Base-by-base conservation (phyloP, 2,113 vertebrate species). In the Leptocoma aspasia region DNA sequence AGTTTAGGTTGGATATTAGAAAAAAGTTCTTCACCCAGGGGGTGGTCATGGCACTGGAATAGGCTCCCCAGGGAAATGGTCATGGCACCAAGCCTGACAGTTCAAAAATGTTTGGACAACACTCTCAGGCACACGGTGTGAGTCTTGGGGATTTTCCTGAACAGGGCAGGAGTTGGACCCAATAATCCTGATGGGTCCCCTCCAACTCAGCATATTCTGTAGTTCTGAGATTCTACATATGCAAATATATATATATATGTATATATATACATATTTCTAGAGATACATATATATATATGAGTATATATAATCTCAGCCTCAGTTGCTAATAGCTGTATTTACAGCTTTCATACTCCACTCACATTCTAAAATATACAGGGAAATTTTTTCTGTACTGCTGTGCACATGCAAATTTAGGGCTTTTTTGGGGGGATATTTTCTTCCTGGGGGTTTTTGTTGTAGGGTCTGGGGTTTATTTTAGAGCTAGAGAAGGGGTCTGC, bases 391-490 rank as follows among this genome's bases (percentile, higher is more conserved):
- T 77, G 13, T 17, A 28, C 6, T 59, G 23, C 59, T 63, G 45
- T 61, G 13, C 33, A 26, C 15, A 9, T 72, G 16, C 11, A 68
- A 47, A 69, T 93, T 21, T 37, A 50, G 11, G 28, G 1, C 9
- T 7, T 20, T 52, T 26, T 57, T 4, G 2, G 14, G 6, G 11
- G 2, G 10, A 6, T 2, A 0, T 23, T n/a, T 18, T 37, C 21
- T 65, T 35, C 22, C 13, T 53, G 12, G 30, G 4, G 2, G 0
- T 4, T 42, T 72, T 45, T 10, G 4, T 13, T 47, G 9, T 50
- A 15, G 13, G 3, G 0, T 6, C 52, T 45, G 13, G 4, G 16
- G 14, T 7, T 27, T 44, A 42, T 65, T 72, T 53, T 49, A 37
- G 15, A 24, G 5, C 17, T 41, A 77, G 26, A n/a, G 30, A 60